Evolutionary conservation across 1,140 invertebrate genomes (phyloP), one percentile per base, ranked within the genome.

Genomic region (Diplogasteroides magnus): DNA sequence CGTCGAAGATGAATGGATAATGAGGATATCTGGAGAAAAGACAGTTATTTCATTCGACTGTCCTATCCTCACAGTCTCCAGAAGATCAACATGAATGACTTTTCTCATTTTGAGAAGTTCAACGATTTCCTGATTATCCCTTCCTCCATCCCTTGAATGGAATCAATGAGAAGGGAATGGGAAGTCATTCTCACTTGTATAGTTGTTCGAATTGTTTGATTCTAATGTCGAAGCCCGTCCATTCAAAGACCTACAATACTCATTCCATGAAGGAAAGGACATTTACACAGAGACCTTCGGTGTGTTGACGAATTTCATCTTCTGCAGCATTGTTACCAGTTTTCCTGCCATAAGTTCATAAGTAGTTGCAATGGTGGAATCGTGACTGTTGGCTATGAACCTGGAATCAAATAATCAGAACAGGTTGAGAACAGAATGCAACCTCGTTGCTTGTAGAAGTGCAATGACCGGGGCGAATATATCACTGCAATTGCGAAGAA

Each of bases 71-170:
- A 66, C 69, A 23, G 60, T 11, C 48, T 64, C 32, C 11, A 60
- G 29, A 29, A 66, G 58, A 56, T 71, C 69, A 2, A 58, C 59
- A 2, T 60, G 28, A 23, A 66, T 60, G n/a, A 64, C 55, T 37
- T 66, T 71, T 66, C 69, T 32, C n/a, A 71, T 55, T 29, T 71
- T 71, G 13, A 71, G 62, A 31, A 71, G 31, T 15, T 71, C 69
- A 27, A 69, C 58, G 14, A 71, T 65, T 59, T 71, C 69, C 1
- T 59, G 27, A 64, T 67, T 37, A 55, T 71, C 69, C 25, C 26
- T 61, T 29, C 32, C 62, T 2, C 57, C 58, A 27, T 71, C 69
- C 55, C 69, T 69, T 28, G 0, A 66, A 66, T 48, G 19, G 19
- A 11, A 48, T 19, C 6, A 11, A 11, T 11, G 56, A 13, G 19